Evolutionary conservation across 2,888 invertebrate species (phyloP).

Genomic region (Pandemis corylana): DNA sequence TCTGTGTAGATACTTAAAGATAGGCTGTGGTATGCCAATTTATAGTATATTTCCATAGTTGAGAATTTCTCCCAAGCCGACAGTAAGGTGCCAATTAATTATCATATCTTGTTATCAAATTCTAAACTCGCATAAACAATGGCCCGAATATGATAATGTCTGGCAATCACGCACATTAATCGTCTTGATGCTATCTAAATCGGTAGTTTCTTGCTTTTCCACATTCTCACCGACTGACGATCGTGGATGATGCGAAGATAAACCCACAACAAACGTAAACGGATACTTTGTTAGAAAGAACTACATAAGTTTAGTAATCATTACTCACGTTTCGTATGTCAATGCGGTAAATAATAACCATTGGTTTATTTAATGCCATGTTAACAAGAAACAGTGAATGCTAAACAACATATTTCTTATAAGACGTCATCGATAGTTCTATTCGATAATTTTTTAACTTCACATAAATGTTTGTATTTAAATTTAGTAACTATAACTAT

Average conservation of each 20-base stretch:
- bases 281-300: conserved; percentile 4
- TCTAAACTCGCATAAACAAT: conserved; percentile 23
- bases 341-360: neutral
- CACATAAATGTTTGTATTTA: neutral
- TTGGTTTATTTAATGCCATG: conserved; percentile 8
- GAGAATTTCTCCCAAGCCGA: neutral
- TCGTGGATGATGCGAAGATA: conserved; percentile 11
- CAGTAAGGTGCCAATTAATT: conserved; percentile 9
- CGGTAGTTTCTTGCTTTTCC: conserved; percentile 26
- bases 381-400: conserved; percentile 6
- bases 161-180: conserved; percentile 30
- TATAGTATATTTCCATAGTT: neutral
- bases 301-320: conserved; percentile 4
- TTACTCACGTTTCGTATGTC: neutral
- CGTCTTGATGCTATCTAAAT: conserved; percentile 34
- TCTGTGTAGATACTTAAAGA: too few species aligned
- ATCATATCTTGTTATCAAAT: conserved; percentile 11
- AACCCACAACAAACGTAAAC: conserved; percentile 31
- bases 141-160: conserved; percentile 17
- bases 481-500: neutral
- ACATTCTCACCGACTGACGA: conserved; percentile 4
- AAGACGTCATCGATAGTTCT: neutral
- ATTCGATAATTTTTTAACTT: neutral
- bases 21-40: neutral
- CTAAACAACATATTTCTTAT: neutral